These are phyloP conservation scores for Protula sp. DNA, from an alignment of 2,888 invertebrate species.

Conservation along the genomic window DNA sequence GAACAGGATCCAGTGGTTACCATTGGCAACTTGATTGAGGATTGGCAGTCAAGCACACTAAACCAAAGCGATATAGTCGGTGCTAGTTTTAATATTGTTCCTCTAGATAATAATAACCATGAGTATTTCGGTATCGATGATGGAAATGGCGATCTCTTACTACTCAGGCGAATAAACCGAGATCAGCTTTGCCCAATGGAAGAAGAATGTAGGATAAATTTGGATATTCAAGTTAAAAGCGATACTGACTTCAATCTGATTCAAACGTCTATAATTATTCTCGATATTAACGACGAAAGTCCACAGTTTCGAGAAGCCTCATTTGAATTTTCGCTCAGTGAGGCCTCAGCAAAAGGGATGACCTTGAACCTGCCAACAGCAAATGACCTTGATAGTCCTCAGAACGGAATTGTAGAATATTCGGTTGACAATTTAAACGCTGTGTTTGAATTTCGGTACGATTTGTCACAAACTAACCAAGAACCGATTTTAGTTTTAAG, in stretches of 20 bases:
- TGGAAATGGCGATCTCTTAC: background rate
- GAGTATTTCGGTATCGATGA: no score
- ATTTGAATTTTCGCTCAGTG: background rate
- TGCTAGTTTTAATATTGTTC: no score
- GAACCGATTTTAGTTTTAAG: background rate
- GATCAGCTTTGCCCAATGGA: background rate
- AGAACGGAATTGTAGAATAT: background rate
- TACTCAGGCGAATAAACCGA: background rate
- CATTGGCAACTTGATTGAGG: no score
- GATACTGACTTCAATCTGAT: background rate
- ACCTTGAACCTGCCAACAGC: background rate
- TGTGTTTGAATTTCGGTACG: no score
- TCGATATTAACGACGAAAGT: background rate
- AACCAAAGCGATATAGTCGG: no score
- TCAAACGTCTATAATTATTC: background rate
- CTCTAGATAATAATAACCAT: no score
- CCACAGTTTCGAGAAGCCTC: background rate
- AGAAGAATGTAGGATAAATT: background rate
- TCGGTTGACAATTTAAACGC: background rate
- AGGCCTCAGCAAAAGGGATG: background rate
- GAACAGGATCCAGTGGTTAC: no score
- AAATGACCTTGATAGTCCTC: background rate
- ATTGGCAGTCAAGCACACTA: no score
- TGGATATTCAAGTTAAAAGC: background rate
- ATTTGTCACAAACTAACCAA: background rate